Percentiles rank a stretch among this genome's conserved stretches.
Conservation (phyloP, 2,797 vertebrate species). For the Periparus ater region DNA sequence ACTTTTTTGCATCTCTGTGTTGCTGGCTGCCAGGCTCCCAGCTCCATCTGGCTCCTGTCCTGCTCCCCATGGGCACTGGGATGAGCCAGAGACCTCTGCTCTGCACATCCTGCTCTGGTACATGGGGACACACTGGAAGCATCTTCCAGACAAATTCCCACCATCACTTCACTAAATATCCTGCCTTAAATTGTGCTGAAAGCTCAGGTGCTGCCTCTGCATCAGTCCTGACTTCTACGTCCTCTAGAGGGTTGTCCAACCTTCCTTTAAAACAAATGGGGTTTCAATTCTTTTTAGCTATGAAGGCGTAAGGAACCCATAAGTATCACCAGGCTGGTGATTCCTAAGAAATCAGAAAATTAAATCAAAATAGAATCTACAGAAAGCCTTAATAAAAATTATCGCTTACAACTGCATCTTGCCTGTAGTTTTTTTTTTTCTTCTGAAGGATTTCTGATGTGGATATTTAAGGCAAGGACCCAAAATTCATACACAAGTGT, state of each 20-base stretch:
- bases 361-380: neutral
- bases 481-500: neutral
- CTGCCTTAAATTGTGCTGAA: neutral
- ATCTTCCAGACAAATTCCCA: neutral
- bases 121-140: accelerated
- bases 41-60: neutral
- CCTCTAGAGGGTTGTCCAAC: neutral
- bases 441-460: neutral
- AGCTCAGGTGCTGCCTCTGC: neutral
- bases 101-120: neutral
- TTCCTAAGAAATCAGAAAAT: neutral
- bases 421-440: neutral
- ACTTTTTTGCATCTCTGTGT: neutral
- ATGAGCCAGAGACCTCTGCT: neutral
- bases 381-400: neutral
- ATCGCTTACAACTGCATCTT: neutral
- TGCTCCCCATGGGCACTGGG: accelerated
- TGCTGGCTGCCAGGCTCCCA: neutral
- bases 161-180: neutral
- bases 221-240: accelerated
- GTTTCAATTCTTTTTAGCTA: neutral
- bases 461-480: neutral
- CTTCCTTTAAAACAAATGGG: neutral
- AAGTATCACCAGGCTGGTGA: neutral
- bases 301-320: neutral